Evolutionary conservation across 2,888 invertebrate species (phyloP).

Genomic region (Coleophora deauratella): DNA sequence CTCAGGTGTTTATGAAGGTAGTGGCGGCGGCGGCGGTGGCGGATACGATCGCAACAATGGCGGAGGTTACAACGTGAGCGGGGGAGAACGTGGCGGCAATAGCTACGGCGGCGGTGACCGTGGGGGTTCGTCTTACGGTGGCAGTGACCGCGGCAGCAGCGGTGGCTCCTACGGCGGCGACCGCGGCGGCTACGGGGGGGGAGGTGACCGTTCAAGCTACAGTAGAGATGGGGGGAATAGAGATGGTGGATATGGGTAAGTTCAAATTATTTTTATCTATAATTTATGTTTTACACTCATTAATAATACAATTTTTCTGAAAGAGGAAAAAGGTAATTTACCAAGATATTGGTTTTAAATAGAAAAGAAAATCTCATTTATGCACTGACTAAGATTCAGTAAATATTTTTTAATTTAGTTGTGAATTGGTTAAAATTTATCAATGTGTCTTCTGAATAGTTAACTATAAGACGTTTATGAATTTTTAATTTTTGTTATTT

Average conservation of each 20-base stretch:
- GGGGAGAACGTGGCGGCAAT: constrained; percentile 27
- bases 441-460: no score
- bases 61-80: constrained; percentile 21
- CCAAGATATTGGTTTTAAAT: not conserved
- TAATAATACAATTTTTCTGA: not conserved
- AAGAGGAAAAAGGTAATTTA: not conserved
- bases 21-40: constrained; percentile 26
- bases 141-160: constrained; percentile 42
- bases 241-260: constrained; percentile 76
- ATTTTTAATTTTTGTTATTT: no score
- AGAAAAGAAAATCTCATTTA: not conserved
- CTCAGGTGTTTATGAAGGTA: constrained; percentile 40
- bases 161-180: constrained; percentile 50
- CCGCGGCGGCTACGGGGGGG: constrained; percentile 50
- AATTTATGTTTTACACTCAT: not conserved
- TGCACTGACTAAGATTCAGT: no score
- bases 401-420: no score
- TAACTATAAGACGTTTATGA: no score
- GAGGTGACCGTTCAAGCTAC: constrained; percentile 63
- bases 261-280: constrained; percentile 17
- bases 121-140: constrained; percentile 16
- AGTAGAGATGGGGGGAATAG: constrained; percentile 75
- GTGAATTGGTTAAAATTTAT: no score
- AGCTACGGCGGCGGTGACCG: constrained; percentile 23
- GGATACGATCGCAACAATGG: constrained; percentile 34